Evolutionary conservation across 2,113 vertebrate species (phyloP), one percentile per base, ranked within the genome.

Genomic region (Porphyrio hochstetteri): DNA sequence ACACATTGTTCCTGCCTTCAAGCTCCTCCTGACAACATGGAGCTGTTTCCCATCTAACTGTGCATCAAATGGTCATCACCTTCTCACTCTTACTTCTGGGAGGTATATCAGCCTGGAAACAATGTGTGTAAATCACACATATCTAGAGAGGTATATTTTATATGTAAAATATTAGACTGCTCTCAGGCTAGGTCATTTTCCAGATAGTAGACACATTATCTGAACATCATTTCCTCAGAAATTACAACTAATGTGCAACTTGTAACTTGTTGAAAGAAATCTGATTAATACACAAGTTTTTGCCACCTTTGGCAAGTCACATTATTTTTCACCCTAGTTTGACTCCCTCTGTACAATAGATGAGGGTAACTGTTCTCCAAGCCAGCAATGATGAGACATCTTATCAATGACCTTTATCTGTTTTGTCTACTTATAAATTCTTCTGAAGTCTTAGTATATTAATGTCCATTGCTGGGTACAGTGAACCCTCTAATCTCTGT

Each of bases 201-300:
- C 48, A 76, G 12, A 33, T 56, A 78, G 55, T 9, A 70, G 31
- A n/a, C 1, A 2, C 5, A 11, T 53, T 84, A 75, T 44, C 33
- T 59, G 52, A 86, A 53, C 16, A 78, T 21, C 3, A n/a, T 64
- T 82, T 77, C 10, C 53, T 80, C 38, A 44, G 25, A 68, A 79
- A 93, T 63, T 38, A 48, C 70, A 82, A 82, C 48, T 31, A 24
- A 2, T 59, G 7, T 28, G 69, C 81, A 56, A 38, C 40, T 64
- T 72, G 9, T 9, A 55, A 68, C 7, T 40, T 64, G 6, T 36
- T 82, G 67, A 64, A 78, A 92, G 81, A 59, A 68, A 2, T 2
- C 44, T 81, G 10, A 13, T 44, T 38, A 0, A 0, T 29, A 70
- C 28, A 27, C 33, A 52, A 5, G 1, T 71, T n/a, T 76, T 77